Evolutionary conservation across 2,113 vertebrate genomes (phyloP).

Genomic region (Odobenus rosmarus): DNA sequence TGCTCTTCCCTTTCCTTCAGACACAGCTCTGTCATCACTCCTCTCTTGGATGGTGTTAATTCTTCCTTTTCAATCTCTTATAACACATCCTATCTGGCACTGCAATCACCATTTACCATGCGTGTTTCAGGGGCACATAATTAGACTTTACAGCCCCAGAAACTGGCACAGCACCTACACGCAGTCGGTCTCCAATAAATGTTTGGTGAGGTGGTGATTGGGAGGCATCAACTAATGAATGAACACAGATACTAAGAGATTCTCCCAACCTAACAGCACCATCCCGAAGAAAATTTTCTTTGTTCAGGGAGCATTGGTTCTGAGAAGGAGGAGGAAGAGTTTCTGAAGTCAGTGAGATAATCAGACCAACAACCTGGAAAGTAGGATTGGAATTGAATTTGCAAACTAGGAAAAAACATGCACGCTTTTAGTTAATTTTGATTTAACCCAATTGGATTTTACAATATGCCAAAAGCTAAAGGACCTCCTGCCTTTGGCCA

Average conservation of each 20-base stretch:
- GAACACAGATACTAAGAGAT: neutral
- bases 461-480: neutral
- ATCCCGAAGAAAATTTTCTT: neutral
- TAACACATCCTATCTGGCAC: neutral
- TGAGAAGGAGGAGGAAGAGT: neutral
- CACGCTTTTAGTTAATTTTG: neutral
- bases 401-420: slow-evolving; percentile 1
- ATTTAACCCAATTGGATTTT: neutral
- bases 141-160: neutral
- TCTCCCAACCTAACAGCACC: neutral
- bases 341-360: neutral
- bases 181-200: neutral
- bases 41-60: neutral
- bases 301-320: neutral
- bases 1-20: neutral
- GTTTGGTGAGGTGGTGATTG: neutral
- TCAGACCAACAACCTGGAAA: neutral
- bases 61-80: neutral
- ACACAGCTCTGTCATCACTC: neutral
- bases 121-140: neutral
- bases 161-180: neutral
- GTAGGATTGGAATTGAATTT: slow-evolving; percentile 25
- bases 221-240: neutral
- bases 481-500: neutral
- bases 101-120: neutral